A percentile compares a stretch with the other conserved stretches of the same genome.
phyloP scores from a whole-genome alignment of 2,113 vertebrate genomes.

The Condylura cristata region DNA sequence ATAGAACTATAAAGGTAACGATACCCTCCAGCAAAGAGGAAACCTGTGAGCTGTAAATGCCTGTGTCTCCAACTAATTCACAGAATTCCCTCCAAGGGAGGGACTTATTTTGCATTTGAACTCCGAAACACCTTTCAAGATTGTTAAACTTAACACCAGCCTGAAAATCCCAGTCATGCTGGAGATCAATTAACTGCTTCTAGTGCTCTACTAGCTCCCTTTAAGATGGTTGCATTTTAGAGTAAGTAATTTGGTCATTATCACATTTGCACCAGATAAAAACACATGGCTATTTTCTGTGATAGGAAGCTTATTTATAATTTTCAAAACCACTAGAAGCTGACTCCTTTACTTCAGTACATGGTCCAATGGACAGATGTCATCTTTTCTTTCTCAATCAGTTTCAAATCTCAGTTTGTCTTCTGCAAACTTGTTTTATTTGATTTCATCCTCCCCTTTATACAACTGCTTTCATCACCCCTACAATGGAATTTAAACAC shows the following conservation, averaged over 20 bases:
- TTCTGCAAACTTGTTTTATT: conserved; percentile 2
- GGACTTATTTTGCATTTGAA: conserved; percentile 84
- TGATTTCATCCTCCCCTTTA: conserved; percentile 34
- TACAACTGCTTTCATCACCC: not conserved
- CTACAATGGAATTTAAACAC: not conserved
- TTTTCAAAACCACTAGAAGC: not conserved
- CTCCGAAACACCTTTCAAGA: conserved; percentile 83
- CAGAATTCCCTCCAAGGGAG: conserved; percentile 80
- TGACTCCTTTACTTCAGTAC: not conserved
- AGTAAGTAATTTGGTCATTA: conserved; percentile 65
- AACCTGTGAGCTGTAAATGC: conserved; percentile 80
- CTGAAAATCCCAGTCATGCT: conserved; percentile 80
- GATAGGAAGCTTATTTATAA: conserved; percentile 11
- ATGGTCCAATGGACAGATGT: not conserved
- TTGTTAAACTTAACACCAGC: conserved; percentile 83
- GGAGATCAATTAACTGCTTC: conserved; percentile 81
- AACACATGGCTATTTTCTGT: conserved; percentile 21
- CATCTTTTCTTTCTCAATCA: not conserved
- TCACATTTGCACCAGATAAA: conserved; percentile 54
- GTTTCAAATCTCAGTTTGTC: conserved; percentile 31
- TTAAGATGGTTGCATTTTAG: conserved; percentile 64
- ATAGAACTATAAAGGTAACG: conserved; percentile 77
- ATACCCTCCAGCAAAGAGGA: conserved; percentile 80
- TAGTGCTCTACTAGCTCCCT: conserved; percentile 63
- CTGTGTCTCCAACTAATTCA: conserved; percentile 81